Evolutionary conservation across 2,797 vertebrate species (phyloP), one percentile per base, ranked within the genome.

Genomic region (Toxotes lorentzi): DNA sequence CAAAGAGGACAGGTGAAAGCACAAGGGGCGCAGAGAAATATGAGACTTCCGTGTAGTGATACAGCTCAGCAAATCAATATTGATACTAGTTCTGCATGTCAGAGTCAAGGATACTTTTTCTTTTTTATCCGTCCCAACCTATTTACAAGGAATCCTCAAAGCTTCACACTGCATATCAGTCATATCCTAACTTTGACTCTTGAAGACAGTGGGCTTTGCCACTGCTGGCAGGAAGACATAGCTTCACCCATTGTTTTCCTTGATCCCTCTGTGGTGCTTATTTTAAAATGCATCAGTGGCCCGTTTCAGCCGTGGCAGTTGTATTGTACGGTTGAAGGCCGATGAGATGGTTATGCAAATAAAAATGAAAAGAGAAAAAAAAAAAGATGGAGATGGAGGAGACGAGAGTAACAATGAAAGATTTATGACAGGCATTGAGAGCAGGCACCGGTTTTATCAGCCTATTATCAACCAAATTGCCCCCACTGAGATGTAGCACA

Each of bases 381-480:
- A 43, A n/a, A 24, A 19, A 40, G 47, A 12, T 35, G 50, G 78
- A 40, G 80, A 79, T 74, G 63, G 70, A 73, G 76, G 63, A 79
- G 86, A 86, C 16, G 77, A 86, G 86, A 77, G 88, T 88, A 94
- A 93, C 92, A 91, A 93, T 93, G 90, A 89, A 84, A 93, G 90
- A 95, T 94, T 94, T 92, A 94, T 93, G 89, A 93, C 87, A 80
- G 68, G 76, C 86, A 84, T 72, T 84, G 88, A 89, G 85, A 89
- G 80, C 84, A 83, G 86, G 78, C 88, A 53, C 70, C 47, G 71
- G 83, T 86, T 94, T 92, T 93, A 91, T 92, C 91, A 85, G 82
- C 82, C 86, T 86, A 90, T 94, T 91, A 94, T 91, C 87, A 93
- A 93, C 83, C 87, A 89, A 92, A 94, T 94, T 80, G 41, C 78